Conservation (phyloP, 2,797 vertebrate species). For the Protonibea diacanthus region DNA sequence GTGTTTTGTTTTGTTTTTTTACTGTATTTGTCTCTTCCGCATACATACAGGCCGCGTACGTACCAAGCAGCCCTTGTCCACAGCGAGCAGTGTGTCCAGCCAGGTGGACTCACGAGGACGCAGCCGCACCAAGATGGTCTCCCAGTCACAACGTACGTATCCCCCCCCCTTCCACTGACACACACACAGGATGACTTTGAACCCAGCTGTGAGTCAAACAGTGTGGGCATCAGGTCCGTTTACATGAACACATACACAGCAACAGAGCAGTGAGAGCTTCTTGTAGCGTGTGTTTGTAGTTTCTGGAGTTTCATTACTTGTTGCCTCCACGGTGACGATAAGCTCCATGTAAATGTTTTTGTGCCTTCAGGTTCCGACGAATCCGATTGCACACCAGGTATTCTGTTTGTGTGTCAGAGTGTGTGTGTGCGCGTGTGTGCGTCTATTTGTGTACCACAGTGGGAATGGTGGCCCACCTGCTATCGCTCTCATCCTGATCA, state of each 20-base stretch:
- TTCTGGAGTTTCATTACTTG: slow-evolving; percentile 70
- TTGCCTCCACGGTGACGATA: slow-evolving; percentile 77
- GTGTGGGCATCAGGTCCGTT: slow-evolving; percentile 16
- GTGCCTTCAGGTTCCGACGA: slow-evolving; percentile 98
- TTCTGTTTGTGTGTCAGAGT: slow-evolving; percentile 83
- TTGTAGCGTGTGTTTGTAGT: slow-evolving; percentile 35
- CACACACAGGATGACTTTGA: slow-evolving; percentile 13
- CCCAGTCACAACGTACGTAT: slow-evolving; percentile 97
- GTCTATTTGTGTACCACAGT: slow-evolving; percentile 74
- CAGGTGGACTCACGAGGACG: slow-evolving; percentile 96
- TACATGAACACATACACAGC: slow-evolving; percentile 1
- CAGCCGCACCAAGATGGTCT: slow-evolving; percentile 96
- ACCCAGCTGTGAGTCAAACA: slow-evolving; percentile 12
- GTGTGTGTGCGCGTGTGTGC: slow-evolving; percentile 45
- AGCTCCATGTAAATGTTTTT: slow-evolving; percentile 86
- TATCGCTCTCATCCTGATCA: slow-evolving; percentile 76
- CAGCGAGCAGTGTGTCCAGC: slow-evolving; percentile 83
- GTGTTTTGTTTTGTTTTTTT: slow-evolving; percentile 16
- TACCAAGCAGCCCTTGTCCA: slow-evolving; percentile 90
- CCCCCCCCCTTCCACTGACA: not conserved
- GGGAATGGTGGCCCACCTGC: slow-evolving; percentile 76
- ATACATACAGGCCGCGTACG: slow-evolving; percentile 89
- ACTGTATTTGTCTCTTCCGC: not conserved
- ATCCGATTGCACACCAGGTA: slow-evolving; percentile 99
- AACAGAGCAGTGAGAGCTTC: slow-evolving; percentile 27